Base-by-base conservation (phyloP, 2,797 vertebrate genomes). In the Galaxias olidus region DNA sequence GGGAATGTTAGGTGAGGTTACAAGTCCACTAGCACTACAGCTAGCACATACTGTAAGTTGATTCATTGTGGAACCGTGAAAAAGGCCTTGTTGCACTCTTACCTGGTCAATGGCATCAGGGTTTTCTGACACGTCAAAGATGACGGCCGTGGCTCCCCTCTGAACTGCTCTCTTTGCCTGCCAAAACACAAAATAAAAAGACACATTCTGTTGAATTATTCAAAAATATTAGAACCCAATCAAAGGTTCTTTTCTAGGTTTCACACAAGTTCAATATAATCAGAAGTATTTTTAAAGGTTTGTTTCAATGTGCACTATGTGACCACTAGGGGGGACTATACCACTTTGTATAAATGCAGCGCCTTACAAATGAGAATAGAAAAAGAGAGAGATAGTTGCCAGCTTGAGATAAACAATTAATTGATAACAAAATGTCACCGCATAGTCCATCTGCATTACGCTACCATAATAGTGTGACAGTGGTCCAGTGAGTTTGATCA, bases 71-170 rank as follows among this genome's bases (percentile, higher is more conserved):
- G 6, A 30, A 30, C 6, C 6, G 30, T 30, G 2, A 30, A 30
- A 3, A 30, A 30, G 30, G 30, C 30, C 30, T 30, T 30, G 30
- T 3, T 30, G 30, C 6, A 6, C 30, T 30, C 91, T 63, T 74
- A 93, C 98, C 94, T 98, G 96, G 84, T 98, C 96, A 59, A 98
- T 97, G 80, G 98, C 98, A 68, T 98, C 96, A 51, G 97, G 98
- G 79, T 99, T 99, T 91, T 99, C 98, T 0, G 98, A 98, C 69
- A 99, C 97, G 60, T 99, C 98, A 70, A 99, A 99, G 91, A 99
- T 99, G 85, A 99, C 97, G 0, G 98, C 98, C 0, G 97, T 99
- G 50, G 98, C 98, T 76, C 98, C 98, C 46, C 97, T 92, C 85
- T 99, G 97, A 41, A 99, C 95, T 0, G 98, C 98, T 82, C 96